These are phyloP conservation scores for Malachius bipustulatus DNA, from an alignment of 2,888 invertebrate species.

Conservation along the genomic window DNA sequence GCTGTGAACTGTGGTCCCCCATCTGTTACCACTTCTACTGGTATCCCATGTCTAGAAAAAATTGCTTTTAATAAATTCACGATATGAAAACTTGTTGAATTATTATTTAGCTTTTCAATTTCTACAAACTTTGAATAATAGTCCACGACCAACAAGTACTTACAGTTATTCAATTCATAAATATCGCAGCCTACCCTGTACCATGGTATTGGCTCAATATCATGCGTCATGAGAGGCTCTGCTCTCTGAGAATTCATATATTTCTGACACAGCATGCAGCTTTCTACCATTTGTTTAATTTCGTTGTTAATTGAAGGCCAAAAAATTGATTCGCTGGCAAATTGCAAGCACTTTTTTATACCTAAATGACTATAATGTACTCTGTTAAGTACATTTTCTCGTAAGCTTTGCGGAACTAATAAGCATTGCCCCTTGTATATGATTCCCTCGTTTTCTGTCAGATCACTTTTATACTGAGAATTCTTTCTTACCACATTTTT, in stretches of 20 bases:
- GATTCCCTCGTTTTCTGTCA: conserved; percentile 14
- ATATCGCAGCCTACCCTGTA: conserved; percentile 12
- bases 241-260: conserved; percentile 11
- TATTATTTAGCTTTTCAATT: conserved; percentile 6
- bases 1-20: conserved; percentile 15
- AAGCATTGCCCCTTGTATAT: conserved; percentile 16
- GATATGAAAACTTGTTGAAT: conserved; percentile 4
- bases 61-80: conserved; percentile 8
- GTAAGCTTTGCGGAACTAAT: conserved; percentile 14
- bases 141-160: conserved; percentile 11
- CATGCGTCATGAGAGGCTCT: conserved; percentile 11
- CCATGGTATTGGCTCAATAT: conserved; percentile 13
- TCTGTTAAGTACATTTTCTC: conserved; percentile 13
- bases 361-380: conserved; percentile 17
- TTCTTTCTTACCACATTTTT: conserved; percentile 12
- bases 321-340: conserved; percentile 19
- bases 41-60: conserved; percentile 17
- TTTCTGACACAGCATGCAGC: conserved; percentile 10
- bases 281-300: conserved; percentile 16
- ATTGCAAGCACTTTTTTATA: conserved; percentile 19
- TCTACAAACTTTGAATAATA: conserved; percentile 16
- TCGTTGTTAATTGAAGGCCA: conserved; percentile 22
- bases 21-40: conserved; percentile 16
- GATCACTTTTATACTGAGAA: conserved; percentile 12
- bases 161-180: conserved; percentile 10